Conservation (phyloP, 2,888 invertebrate species). For the Ophion ellenae region DNA sequence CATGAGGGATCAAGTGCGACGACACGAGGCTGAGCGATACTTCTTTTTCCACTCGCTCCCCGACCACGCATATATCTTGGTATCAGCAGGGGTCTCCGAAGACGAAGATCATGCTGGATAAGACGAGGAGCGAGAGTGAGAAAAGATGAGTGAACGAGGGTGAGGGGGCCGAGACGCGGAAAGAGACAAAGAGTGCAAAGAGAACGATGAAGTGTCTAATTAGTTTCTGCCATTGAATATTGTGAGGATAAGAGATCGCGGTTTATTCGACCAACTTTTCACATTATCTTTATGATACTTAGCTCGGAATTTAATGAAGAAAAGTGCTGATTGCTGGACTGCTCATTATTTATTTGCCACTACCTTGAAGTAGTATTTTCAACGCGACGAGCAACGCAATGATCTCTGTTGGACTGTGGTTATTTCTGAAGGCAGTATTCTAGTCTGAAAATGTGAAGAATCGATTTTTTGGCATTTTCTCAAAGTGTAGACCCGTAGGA, state of each 20-base stretch:
- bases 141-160: not conserved
- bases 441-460: no score
- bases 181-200: not conserved
- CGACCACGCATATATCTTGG: not conserved
- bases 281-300: no score
- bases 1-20: not conserved
- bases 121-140: not conserved
- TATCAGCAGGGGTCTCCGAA: slow-evolving; percentile 2
- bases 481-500: no score
- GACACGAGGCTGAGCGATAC: slow-evolving; percentile 26
- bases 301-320: no score
- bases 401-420: no score
- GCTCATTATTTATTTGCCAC: not conserved
- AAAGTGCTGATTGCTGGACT: no score
- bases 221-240: not conserved
- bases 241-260: no score
- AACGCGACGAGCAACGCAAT: no score
- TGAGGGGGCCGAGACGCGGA: no score
- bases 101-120: not conserved
- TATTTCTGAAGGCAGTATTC: no score
- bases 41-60: slow-evolving; percentile 27
- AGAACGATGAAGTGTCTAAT: not conserved
- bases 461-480: no score
- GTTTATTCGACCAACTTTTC: not conserved
- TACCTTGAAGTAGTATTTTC: no score